Evolutionary conservation across 2,888 invertebrate genomes (phyloP).

Genomic region (Entomobrya proxima): DNA sequence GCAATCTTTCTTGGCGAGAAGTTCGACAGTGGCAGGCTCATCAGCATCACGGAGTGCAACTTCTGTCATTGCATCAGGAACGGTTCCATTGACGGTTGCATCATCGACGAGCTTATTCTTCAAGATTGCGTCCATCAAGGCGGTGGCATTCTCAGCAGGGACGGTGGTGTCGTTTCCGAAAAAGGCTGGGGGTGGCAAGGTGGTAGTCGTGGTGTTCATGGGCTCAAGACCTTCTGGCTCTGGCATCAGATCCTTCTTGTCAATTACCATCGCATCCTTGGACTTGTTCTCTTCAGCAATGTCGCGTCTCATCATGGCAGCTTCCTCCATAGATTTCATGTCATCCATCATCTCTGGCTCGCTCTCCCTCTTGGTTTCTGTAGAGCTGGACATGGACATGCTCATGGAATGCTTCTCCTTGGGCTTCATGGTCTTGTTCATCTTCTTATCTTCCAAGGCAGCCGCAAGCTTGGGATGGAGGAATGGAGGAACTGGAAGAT

Average conservation of each 20-base stretch:
- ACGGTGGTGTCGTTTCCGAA: neutral
- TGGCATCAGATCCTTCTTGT: neutral
- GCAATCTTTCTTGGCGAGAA: too few relatives aligned
- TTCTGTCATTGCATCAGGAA: too few relatives aligned
- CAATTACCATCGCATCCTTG: neutral
- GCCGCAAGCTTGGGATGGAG: neutral
- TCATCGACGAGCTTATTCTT: neutral
- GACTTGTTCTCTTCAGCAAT: neutral
- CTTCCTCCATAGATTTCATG: neutral
- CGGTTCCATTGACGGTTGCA: too few relatives aligned
- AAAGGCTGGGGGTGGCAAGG: neutral
- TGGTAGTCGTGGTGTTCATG: neutral
- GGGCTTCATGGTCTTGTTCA: neutral
- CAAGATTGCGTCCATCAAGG: neutral
- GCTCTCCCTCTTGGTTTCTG: neutral
- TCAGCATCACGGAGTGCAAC: too few relatives aligned
- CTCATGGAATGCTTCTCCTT: too few relatives aligned
- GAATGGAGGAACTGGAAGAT: neutral
- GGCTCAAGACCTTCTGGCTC: neutral
- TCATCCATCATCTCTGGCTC: neutral
- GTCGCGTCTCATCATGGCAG: neutral
- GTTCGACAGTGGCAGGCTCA: too few relatives aligned
- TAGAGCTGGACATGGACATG: neutral
- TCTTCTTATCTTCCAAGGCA: neutral
- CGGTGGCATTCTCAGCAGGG: neutral